Percentiles rank a stretch among this genome's conserved stretches.
These are phyloP conservation scores for Hystrix cristata DNA, from an alignment of 2,113 vertebrate species.

Conservation along the genomic window DNA sequence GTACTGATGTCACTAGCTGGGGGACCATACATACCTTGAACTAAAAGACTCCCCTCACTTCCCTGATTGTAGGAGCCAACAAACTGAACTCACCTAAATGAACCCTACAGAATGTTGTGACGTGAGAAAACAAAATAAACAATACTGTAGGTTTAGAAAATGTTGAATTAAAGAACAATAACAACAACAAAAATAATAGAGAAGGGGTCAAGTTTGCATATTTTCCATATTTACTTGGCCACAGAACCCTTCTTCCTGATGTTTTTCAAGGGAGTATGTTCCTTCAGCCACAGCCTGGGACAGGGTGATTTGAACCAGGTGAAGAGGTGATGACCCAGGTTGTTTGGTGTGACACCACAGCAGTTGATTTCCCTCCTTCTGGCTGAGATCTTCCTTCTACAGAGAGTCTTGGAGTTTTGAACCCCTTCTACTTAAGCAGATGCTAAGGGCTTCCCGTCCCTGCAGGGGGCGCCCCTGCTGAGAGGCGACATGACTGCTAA, in stretches of 20 bases:
- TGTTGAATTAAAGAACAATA: neutral
- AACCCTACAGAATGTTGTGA: neutral
- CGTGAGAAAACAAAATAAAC: neutral
- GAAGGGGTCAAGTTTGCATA: neutral
- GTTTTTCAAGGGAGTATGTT: neutral
- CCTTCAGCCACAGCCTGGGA: neutral
- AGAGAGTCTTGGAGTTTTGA: neutral
- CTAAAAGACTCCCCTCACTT: neutral
- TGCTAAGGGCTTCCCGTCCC: constrained; percentile 47
- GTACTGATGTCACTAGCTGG: neutral
- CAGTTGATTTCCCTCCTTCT: neutral
- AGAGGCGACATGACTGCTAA: neutral
- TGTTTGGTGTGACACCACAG: neutral
- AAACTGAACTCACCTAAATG: neutral
- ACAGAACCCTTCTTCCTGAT: neutral
- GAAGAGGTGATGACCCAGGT: neutral
- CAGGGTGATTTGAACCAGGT: neutral
- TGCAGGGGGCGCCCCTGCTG: neutral
- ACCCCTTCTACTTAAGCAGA: constrained; percentile 47
- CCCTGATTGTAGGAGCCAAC: neutral
- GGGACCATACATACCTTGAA: neutral
- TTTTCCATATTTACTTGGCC: neutral
- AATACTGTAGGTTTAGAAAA: neutral
- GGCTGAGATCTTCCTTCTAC: neutral
- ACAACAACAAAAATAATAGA: neutral